phyloP scores from a whole-genome alignment of 2,888 invertebrate species.

The Euclidia mi region DNA sequence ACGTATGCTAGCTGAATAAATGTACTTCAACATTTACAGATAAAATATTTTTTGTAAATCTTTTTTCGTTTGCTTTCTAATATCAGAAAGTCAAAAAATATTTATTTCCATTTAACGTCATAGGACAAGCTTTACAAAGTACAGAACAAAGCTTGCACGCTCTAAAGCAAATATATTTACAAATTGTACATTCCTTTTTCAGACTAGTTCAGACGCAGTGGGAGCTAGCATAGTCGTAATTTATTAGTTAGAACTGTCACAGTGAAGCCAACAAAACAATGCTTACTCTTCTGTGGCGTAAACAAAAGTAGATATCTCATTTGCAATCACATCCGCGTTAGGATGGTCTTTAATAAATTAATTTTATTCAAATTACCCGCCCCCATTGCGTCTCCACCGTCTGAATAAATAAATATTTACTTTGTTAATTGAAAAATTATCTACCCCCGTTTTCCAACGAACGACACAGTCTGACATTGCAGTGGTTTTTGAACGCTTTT shows the following conservation, averaged over 20 bases:
- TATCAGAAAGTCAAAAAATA: too few species aligned
- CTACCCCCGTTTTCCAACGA: conserved; percentile 38
- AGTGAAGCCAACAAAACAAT: conserved; percentile 8
- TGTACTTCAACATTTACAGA: too few species aligned
- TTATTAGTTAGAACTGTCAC: conserved; percentile 24
- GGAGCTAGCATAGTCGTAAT: conserved; percentile 13
- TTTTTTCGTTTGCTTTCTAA: too few species aligned
- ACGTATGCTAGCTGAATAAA: too few species aligned
- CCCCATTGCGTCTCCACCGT: conserved; percentile 37
- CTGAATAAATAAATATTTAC: conserved; percentile 69
- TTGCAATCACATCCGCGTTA: conserved; percentile 38
- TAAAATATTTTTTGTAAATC: too few species aligned
- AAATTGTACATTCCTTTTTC: neutral
- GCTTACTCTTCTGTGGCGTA: conserved; percentile 13
- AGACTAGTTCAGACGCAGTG: neutral
- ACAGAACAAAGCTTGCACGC: too few species aligned
- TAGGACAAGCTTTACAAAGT: too few species aligned
- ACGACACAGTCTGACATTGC: conserved; percentile 12
- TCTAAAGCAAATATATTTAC: too few species aligned
- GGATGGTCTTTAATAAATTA: conserved; percentile 66
- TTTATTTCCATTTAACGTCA: too few species aligned
- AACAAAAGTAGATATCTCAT: conserved; percentile 54
- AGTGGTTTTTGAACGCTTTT: neutral
- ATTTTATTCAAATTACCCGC: conserved; percentile 70
- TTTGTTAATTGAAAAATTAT: conserved; percentile 72